phyloP scores from a whole-genome alignment of 1,140 invertebrate genomes.

The Apocrypta bakeri region DNA sequence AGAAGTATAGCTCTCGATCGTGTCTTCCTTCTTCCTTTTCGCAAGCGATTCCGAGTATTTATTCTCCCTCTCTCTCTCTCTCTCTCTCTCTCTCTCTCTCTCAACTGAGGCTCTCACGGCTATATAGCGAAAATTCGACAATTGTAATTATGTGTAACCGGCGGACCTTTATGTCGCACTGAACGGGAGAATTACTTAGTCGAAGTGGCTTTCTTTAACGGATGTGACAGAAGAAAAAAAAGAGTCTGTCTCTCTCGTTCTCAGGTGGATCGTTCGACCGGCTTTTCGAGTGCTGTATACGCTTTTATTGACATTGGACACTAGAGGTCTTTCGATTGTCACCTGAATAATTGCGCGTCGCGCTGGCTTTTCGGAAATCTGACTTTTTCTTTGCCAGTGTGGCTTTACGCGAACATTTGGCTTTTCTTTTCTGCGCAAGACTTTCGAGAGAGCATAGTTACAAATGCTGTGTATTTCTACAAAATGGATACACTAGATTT shows the following conservation, averaged over 20 bases:
- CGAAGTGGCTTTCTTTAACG: too few species aligned
- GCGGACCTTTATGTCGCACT: not conserved
- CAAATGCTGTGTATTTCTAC: too few species aligned
- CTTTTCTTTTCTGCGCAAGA: too few species aligned
- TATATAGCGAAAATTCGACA: slow-evolving; percentile 19
- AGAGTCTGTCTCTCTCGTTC: too few species aligned
- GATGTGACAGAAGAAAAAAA: not conserved
- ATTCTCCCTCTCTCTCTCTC: too few species aligned
- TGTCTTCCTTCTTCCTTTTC: slow-evolving; percentile 28
- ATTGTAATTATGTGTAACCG: slow-evolving; percentile 42
- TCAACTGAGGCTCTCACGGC: not conserved
- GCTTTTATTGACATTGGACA: not conserved
- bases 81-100: too few species aligned
- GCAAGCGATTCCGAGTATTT: slow-evolving; percentile 23
- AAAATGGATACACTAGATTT: too few species aligned
- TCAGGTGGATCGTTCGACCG: not conserved
- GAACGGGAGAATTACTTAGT: too few species aligned
- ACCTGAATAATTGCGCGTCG: not conserved
- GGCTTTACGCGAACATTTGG: too few species aligned
- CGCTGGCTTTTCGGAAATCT: not conserved
- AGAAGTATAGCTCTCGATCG: not conserved
- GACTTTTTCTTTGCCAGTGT: not conserved
- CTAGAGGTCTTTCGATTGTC: not conserved
- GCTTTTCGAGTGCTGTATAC: not conserved
- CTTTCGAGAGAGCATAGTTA: too few species aligned